Base-by-base conservation (phyloP, 2,113 vertebrate species). In the Paramormyrops kingsleyae region DNA sequence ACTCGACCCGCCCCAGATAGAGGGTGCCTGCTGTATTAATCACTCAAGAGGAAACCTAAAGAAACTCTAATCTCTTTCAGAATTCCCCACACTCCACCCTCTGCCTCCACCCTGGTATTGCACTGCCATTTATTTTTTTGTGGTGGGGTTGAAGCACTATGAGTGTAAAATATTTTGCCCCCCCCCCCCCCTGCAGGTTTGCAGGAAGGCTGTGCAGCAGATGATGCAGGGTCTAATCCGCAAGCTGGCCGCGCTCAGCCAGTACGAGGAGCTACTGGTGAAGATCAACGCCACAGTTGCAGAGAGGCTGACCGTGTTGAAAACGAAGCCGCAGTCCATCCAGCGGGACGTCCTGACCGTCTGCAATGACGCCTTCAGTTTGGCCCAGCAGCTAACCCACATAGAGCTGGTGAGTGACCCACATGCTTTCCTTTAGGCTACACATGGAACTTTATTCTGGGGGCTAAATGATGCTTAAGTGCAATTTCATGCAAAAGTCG, bases 311-410 rank as follows among this genome's bases (percentile, higher is more conserved):
- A 95, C 94, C 0, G 94, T 97, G 0, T 93, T 99, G 0, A 98
- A 97, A 94, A 96, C 95, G 74, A 99, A 98, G 90, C 97, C 97
- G 0, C 98, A 98, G 94, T 94, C 96, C 88, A 94, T 97, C 87
- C 98, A 98, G 88, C 96, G 97, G 89, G 98, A 98, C 90, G 93
- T 98, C 93, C 94, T 97, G 91, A 96, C 96, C 5, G 94, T 98
- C 93, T 99, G 98, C 95, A 98, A 94, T 5, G 98, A 99, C 93
- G 97, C 98, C 3, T 98, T 98, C 39, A 95, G 95, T 0, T 91
- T 99, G 88, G 98, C 98, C 85, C 98, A 99, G 92, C 98, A 99
- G 94, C 96, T 99, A 93, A 99, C 98, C 0, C 97, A 98, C 93
- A 96, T 99, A 90, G 98, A 99, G 88, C 96, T 99, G 94, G 98